Conservation (phyloP, 2,113 vertebrate genomes). For the Steatornis caripensis region DNA sequence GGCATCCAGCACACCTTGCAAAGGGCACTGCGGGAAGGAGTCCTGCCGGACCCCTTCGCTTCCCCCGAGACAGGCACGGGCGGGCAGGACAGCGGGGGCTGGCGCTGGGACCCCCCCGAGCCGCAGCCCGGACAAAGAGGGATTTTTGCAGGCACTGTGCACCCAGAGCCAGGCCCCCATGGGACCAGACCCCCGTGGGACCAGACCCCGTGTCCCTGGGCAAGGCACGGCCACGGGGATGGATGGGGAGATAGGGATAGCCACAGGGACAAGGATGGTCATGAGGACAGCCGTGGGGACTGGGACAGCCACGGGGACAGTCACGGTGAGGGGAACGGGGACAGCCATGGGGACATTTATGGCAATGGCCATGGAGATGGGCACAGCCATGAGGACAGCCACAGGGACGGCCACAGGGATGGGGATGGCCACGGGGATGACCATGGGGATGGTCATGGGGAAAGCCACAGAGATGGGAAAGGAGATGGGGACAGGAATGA, state of each 20-base stretch:
- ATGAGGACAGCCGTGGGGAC: not conserved
- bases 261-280: not conserved
- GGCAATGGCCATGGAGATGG: not conserved
- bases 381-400: not conserved
- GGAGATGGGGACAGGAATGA: not conserved
- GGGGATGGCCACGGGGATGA: too few relatives aligned
- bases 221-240: not conserved
- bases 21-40: not conserved
- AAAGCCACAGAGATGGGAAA: not conserved
- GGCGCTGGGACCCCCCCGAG: not conserved
- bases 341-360: not conserved
- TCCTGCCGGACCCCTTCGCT: not conserved
- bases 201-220: accelerated
- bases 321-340: too few relatives aligned
- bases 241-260: too few relatives aligned
- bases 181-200: not conserved
- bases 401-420: not conserved
- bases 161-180: too few relatives aligned
- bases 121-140: accelerated
- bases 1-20: not conserved
- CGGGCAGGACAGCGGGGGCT: accelerated
- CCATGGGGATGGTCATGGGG: too few relatives aligned
- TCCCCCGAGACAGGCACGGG: accelerated
- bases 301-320: not conserved
- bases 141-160: not conserved